A percentile compares a stretch with the other conserved stretches of the same genome.
These are phyloP conservation scores for Hiodon alosoides DNA, from an alignment of 2,113 vertebrate species.

Conservation along the genomic window DNA sequence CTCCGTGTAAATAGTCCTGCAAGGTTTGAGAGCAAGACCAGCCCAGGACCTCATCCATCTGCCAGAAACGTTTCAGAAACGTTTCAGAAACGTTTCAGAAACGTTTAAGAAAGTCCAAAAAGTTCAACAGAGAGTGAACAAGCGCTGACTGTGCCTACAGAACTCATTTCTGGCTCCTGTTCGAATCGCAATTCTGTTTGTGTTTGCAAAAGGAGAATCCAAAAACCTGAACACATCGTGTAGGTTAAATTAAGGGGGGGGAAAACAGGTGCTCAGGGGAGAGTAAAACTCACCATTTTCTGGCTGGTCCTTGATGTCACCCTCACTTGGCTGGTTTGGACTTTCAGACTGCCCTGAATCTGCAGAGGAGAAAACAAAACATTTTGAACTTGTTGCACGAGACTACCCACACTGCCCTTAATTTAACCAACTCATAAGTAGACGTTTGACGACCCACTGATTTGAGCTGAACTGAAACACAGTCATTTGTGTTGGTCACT, in stretches of 20 bases:
- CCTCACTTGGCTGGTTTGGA: conserved; percentile 91
- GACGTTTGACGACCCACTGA: too few relatives aligned
- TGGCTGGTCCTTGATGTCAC: conserved; percentile 96
- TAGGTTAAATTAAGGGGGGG: background rate
- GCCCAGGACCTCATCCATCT: too few relatives aligned
- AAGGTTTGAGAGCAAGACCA: too few relatives aligned
- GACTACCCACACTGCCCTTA: background rate
- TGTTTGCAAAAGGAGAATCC: too few relatives aligned
- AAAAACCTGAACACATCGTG: too few relatives aligned
- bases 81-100: too few relatives aligned
- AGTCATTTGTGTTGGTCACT: background rate
- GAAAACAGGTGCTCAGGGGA: background rate
- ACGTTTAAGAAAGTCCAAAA: too few relatives aligned
- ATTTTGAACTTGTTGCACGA: background rate
- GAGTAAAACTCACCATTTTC: conserved; percentile 85
- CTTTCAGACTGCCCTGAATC: conserved; percentile 93
- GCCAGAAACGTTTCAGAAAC: too few relatives aligned
- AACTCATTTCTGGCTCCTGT: background rate
- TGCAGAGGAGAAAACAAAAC: conserved; percentile 69
- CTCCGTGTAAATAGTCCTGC: too few relatives aligned
- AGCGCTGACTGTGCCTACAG: too few relatives aligned
- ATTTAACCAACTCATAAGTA: background rate
- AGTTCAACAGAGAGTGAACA: too few relatives aligned
- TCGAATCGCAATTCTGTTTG: background rate
- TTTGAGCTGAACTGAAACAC: background rate